These are phyloP conservation scores for Sebastes trivittatus DNA, from an alignment of 2,797 vertebrate species.

Conservation along the genomic window DNA sequence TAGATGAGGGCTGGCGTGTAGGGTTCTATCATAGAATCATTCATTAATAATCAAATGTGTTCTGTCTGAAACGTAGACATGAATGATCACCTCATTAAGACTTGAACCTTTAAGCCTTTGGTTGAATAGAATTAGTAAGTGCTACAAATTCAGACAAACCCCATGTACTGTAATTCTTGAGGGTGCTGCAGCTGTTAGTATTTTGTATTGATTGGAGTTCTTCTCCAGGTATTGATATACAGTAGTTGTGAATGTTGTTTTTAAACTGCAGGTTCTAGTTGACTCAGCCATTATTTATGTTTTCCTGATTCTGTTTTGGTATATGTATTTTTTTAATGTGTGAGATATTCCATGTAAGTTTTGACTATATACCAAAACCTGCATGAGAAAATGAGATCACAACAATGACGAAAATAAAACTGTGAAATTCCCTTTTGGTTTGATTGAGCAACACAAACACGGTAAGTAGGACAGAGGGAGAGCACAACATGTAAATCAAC, in stretches of 20 bases:
- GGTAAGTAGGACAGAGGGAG: conserved; percentile 13
- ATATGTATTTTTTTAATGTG: neutral
- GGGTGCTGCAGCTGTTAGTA: neutral
- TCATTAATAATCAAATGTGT: neutral
- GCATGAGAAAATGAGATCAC: neutral
- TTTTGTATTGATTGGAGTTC: neutral
- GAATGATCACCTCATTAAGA: neutral
- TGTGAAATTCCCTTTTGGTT: conserved; percentile 11
- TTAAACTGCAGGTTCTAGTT: neutral
- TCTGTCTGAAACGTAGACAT: neutral
- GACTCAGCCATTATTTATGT: neutral
- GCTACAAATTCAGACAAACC: neutral
- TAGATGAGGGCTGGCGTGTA: neutral
- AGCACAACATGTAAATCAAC: neutral
- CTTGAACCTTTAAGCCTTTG: neutral
- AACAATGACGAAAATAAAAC: neutral
- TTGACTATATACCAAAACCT: neutral
- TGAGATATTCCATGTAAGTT: neutral
- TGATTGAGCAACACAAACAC: conserved; percentile 11
- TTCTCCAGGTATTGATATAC: neutral
- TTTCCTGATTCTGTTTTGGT: neutral
- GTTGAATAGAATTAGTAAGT: neutral
- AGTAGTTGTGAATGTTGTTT: neutral
- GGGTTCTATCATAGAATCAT: neutral
- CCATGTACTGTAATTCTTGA: too few relatives aligned